phyloP scores from a whole-genome alignment of 2,113 vertebrate genomes.

The Macrotis lagotis region DNA sequence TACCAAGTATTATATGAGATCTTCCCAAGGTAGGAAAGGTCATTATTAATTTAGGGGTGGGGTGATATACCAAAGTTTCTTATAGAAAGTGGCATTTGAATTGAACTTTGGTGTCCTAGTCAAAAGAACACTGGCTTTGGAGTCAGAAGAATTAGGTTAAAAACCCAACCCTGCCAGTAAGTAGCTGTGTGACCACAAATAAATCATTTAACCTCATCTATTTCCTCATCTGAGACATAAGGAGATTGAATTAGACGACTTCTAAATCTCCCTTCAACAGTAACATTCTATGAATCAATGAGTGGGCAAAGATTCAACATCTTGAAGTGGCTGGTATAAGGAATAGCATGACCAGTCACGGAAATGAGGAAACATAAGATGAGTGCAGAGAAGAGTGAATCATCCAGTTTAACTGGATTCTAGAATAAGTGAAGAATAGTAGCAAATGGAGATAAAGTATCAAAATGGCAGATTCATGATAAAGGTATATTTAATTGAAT shows the following conservation, averaged over 20 bases:
- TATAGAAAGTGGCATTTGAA: neutral
- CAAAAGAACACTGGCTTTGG: neutral
- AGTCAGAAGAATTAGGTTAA: neutral
- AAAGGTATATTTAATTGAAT: neutral
- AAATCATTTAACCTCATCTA: neutral
- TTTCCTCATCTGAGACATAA: neutral
- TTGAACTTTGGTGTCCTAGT: neutral
- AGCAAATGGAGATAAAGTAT: neutral
- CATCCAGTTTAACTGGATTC: neutral
- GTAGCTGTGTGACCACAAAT: neutral
- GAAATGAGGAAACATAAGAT: neutral
- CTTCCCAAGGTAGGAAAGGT: neutral
- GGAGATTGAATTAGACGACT: neutral
- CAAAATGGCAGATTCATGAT: neutral
- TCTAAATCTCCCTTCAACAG: neutral
- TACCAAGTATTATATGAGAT: neutral
- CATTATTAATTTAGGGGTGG: neutral
- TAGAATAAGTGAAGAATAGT: neutral
- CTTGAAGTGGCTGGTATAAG: neutral
- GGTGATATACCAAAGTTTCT: neutral
- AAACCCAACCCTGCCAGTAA: neutral
- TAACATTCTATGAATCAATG: neutral
- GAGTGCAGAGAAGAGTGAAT: neutral
- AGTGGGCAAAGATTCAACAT: neutral
- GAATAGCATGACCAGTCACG: neutral